A percentile compares a stretch with the other conserved stretches of the same genome.
phyloP scores from a whole-genome alignment of 2,888 invertebrate species.

The Ochlodes sylvanus region DNA sequence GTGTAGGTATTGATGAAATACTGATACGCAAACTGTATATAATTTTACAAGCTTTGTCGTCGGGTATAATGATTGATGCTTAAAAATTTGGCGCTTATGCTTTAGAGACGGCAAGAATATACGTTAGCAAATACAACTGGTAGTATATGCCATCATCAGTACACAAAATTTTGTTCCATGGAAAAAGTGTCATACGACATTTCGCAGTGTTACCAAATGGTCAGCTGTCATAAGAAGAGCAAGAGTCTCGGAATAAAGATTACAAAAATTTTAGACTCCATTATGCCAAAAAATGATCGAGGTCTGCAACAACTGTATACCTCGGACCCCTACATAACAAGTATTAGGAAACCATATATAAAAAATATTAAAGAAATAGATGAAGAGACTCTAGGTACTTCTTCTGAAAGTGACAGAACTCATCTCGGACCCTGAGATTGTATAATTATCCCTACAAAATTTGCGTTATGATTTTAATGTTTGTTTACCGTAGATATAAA shows the following conservation, averaged over 20 bases:
- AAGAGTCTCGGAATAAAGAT: conserved; percentile 29
- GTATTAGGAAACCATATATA: neutral
- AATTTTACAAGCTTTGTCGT: conserved; percentile 34
- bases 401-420: neutral
- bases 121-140: conserved; percentile 12
- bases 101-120: conserved; percentile 27
- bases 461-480: too few species aligned
- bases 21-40: conserved; percentile 8
- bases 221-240: conserved; percentile 20
- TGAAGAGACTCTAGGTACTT: neutral
- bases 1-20: conserved; percentile 1
- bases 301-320: conserved; percentile 18
- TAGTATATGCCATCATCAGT: conserved; percentile 34
- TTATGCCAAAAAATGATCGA: conserved; percentile 14
- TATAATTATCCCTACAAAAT: too few species aligned
- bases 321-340: conserved; percentile 2
- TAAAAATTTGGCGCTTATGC: conserved; percentile 33
- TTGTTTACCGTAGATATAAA: too few species aligned
- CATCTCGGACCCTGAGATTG: too few species aligned
- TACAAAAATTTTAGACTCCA: conserved; percentile 13
- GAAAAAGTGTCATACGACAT: conserved; percentile 18
- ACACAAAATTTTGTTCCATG: conserved; percentile 34
- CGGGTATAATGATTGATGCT: conserved; percentile 19
- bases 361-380: neutral
- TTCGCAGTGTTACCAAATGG: conserved; percentile 16